These are phyloP conservation scores for Charina bottae DNA, from an alignment of 2,113 vertebrate genomes.

Conservation along the genomic window DNA sequence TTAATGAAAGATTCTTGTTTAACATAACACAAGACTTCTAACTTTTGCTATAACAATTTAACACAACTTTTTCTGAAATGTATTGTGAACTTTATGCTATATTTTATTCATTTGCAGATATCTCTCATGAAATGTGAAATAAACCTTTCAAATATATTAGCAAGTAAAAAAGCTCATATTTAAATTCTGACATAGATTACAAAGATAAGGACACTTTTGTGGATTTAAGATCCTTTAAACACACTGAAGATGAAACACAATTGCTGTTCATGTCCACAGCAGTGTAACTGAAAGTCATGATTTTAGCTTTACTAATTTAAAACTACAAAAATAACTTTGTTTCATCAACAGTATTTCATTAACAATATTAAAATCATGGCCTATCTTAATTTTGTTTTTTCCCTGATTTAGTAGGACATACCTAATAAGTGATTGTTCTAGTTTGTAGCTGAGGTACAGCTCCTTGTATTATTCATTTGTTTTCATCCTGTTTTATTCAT, in stretches of 20 bases:
- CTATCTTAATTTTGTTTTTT: background rate
- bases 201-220: background rate
- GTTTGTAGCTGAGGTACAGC: background rate
- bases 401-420: background rate
- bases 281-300: background rate
- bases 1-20: constrained; percentile 2
- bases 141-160: background rate
- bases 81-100: constrained; percentile 22
- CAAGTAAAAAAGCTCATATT: background rate
- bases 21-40: background rate
- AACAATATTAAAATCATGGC: too few relatives aligned
- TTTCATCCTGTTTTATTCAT: background rate
- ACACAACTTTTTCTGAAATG: constrained; percentile 1
- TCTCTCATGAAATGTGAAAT: constrained; percentile 15
- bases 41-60: background rate
- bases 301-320: constrained; percentile 4
- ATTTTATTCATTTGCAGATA: constrained; percentile 14
- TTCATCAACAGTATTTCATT: background rate
- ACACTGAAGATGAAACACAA: background rate
- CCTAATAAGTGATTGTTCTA: background rate
- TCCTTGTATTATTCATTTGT: constrained; percentile 24
- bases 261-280: background rate
- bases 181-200: background rate
- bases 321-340: background rate
- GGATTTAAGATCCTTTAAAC: background rate